Percentiles rank a stretch among this genome's conserved stretches.
phyloP scores from a whole-genome alignment of 2,888 invertebrate species.

The Sialis lutaria region DNA sequence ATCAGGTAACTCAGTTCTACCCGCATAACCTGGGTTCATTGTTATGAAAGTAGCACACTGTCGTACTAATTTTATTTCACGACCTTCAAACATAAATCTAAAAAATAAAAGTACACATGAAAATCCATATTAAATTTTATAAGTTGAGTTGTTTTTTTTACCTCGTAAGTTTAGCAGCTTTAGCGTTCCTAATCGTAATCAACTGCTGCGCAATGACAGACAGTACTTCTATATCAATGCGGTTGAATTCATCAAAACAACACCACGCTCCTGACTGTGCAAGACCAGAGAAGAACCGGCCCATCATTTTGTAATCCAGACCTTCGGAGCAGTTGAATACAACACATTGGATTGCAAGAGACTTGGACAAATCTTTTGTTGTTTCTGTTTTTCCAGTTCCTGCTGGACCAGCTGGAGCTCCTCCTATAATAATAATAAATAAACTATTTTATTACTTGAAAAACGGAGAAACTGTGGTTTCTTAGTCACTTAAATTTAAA shows the following conservation, averaged over 20 bases:
- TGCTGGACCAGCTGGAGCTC: slow-evolving; percentile 78
- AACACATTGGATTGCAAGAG: slow-evolving; percentile 75
- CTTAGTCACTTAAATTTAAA: too few species aligned
- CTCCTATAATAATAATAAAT: slow-evolving; percentile 30
- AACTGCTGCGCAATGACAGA: slow-evolving; percentile 82
- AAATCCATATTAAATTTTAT: not conserved
- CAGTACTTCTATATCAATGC: slow-evolving; percentile 78
- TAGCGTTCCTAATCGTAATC: slow-evolving; percentile 75
- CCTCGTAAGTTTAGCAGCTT: slow-evolving; percentile 43
- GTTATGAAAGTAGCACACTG: slow-evolving; percentile 78
- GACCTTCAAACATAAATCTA: slow-evolving; percentile 78
- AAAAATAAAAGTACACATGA: slow-evolving; percentile 11
- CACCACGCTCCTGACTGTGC: slow-evolving; percentile 87
- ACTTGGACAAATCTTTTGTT: slow-evolving; percentile 77
- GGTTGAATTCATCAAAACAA: slow-evolving; percentile 83
- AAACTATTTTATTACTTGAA: too few species aligned
- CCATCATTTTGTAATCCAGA: slow-evolving; percentile 67
- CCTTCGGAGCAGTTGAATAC: slow-evolving; percentile 86
- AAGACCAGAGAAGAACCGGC: slow-evolving; percentile 73
- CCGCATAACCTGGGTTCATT: slow-evolving; percentile 87
- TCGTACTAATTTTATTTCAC: slow-evolving; percentile 65
- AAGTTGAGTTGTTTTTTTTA: slow-evolving; percentile 19
- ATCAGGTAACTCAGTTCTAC: slow-evolving; percentile 75
- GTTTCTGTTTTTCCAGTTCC: slow-evolving; percentile 87
- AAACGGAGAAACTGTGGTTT: too few species aligned